phyloP scores from a whole-genome alignment of 2,888 invertebrate species.

The Mythimna lalbum region DNA sequence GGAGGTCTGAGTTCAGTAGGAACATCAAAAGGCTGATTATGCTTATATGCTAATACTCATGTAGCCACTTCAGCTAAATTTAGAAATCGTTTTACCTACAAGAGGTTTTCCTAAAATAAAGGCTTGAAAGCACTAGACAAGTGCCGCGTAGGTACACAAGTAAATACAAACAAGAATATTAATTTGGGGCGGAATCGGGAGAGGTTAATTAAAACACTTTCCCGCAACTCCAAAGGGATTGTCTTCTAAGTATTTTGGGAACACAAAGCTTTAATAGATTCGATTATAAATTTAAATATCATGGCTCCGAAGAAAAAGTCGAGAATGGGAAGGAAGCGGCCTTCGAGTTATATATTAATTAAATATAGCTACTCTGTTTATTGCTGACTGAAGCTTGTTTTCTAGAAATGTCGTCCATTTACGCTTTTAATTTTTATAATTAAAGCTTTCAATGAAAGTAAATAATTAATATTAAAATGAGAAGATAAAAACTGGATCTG shows the following conservation, averaged over 20 bases:
- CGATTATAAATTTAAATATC: constrained; percentile 69
- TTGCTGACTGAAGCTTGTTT: constrained; percentile 1
- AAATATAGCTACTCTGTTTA: constrained; percentile 9
- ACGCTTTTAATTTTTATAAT: constrained; percentile 5
- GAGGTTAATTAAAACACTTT: constrained; percentile 63
- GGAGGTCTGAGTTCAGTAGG: too few species aligned
- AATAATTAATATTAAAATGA: neutral
- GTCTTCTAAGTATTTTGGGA: constrained; percentile 60
- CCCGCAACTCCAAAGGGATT: constrained; percentile 53
- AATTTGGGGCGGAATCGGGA: constrained; percentile 41
- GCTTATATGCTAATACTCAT: too few species aligned
- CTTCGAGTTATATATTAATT: constrained; percentile 27
- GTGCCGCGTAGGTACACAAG: constrained; percentile 12
- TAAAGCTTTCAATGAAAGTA: neutral
- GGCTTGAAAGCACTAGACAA: neutral
- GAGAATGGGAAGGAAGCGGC: constrained; percentile 43
- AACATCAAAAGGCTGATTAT: too few species aligned
- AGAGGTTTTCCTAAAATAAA: constrained; percentile 8
- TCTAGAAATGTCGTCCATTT: neutral
- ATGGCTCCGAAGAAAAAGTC: constrained; percentile 61
- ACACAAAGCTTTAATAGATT: constrained; percentile 65
- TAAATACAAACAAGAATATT: constrained; percentile 57
- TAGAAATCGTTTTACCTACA: neutral
- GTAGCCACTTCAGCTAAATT: neutral
- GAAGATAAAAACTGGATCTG: neutral